Evolutionary conservation across 1,140 invertebrate species (phyloP), one percentile per base, ranked within the genome.

Genomic region (Papilio polyxenes): DNA sequence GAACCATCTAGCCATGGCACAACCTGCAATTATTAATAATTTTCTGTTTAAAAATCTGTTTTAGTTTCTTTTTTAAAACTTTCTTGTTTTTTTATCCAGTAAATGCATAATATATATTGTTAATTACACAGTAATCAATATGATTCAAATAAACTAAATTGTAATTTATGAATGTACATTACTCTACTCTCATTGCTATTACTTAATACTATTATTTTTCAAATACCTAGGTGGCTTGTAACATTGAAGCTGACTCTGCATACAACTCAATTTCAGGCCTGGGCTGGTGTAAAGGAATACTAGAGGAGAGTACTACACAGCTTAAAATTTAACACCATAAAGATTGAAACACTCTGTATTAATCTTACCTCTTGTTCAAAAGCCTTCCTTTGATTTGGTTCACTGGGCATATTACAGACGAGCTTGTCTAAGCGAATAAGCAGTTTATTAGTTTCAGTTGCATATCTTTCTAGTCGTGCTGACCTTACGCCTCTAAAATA

Each of bases 1-100:
- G 96, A 96, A 56, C 99, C 99, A 92, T 98, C 97, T 79, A 98
- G 95, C 99, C 99, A 99, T 65, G 97, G 96, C 4, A 99, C 99
- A 74, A 99, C 96, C 83, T 96, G 83, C n/a, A 91, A 90, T 62
- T 53, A 82, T 75, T 69, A 74, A 23, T 23, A 65, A 11, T 44
- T 65, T 17, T 65, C 13, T n/a, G n/a, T n/a, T n/a, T n/a, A n/a
- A n/a, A n/a, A n/a, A 53, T 53, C 11, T 44, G 15, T 53, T 53
- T 53, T 53, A 53, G 0, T 15, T 53, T 53, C 15, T 53, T 51
- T 49, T 51, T 51, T 6, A 59, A 59, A 20, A 59, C n/a, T 53
- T 15, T 0, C 5, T 53, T 53, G 23, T 4, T 53, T 53, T 53
- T 15, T n/a, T n/a, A n/a, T n/a, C n/a, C n/a, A n/a, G n/a, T n/a